phyloP scores from a whole-genome alignment of 2,797 vertebrate species.

The Siniperca scherzeri region DNA sequence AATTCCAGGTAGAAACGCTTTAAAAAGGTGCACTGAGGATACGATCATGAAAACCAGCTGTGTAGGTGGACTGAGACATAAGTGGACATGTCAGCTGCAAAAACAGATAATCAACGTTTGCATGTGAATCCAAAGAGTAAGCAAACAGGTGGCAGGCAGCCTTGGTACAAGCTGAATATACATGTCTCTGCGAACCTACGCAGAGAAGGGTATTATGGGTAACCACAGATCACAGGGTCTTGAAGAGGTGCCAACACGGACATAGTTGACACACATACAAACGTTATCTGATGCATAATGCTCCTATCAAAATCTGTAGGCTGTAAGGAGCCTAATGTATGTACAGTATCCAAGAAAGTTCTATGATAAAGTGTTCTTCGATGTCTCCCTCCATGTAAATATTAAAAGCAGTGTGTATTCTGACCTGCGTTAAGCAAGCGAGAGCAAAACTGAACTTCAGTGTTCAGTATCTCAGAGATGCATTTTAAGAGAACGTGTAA shows the following conservation, averaged over 20 bases:
- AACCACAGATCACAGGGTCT: not conserved
- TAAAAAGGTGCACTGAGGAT: not conserved
- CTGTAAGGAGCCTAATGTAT: not conserved
- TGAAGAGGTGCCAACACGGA: not conserved
- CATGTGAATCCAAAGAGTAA: slow-evolving; percentile 1
- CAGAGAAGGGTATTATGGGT: not conserved
- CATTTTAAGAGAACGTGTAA: slow-evolving; percentile 15
- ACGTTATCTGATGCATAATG: not conserved
- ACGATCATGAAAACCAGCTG: not conserved
- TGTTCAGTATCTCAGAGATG: not conserved
- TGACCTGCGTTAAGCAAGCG: not conserved
- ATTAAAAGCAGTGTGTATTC: slow-evolving; percentile 4
- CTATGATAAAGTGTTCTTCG: not conserved
- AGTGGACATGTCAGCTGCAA: not conserved
- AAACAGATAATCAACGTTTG: not conserved
- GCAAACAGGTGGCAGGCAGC: slow-evolving; percentile 15
- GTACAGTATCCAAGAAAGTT: slow-evolving; percentile 6
- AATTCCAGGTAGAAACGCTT: not conserved
- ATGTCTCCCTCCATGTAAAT: not conserved
- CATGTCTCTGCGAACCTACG: not conserved
- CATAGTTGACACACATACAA: not conserved
- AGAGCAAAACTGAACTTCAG: not conserved
- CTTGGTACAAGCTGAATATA: not conserved
- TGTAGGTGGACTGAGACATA: not conserved
- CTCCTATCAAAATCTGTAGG: not conserved